Evolutionary conservation across 2,888 invertebrate species (phyloP).

Genomic region (Chelonus formosanus): DNA sequence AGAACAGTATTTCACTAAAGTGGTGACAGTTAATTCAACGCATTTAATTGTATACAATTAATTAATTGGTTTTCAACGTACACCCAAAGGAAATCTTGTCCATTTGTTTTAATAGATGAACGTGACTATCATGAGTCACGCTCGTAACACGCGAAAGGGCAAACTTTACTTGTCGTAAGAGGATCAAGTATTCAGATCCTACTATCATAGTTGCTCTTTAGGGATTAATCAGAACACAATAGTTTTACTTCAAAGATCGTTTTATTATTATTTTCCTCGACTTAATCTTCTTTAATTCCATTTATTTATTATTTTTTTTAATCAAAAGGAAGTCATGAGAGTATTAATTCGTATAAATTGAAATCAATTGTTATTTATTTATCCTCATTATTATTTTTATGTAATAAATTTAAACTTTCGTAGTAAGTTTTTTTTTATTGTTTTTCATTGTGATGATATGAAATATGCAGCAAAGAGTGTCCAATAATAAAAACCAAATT

Average conservation of each 20-base stretch:
- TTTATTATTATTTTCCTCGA: neutral
- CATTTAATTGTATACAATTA: neutral
- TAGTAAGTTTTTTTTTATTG: neutral
- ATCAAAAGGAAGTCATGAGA: too few species aligned
- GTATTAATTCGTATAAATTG: too few species aligned
- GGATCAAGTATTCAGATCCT: neutral
- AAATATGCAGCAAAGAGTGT: constrained; percentile 13
- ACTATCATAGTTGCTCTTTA: constrained; percentile 5
- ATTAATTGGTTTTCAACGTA: neutral
- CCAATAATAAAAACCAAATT: neutral
- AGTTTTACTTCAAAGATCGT: constrained; percentile 1
- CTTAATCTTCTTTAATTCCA: too few species aligned
- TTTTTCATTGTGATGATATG: neutral
- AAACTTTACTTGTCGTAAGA: constrained; percentile 1
- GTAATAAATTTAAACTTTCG: neutral
- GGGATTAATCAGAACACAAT: neutral
- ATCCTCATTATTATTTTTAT: neutral
- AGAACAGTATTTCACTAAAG: neutral
- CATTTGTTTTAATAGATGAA: neutral
- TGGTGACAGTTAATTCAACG: neutral
- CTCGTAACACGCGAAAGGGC: constrained; percentile 32
- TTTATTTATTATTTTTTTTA: too few species aligned
- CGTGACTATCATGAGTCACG: constrained; percentile 36
- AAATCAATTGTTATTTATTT: too few species aligned
- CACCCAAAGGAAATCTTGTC: neutral